A percentile compares a stretch with the other conserved stretches of the same genome.
Evolutionary conservation across 2,797 vertebrate genomes (phyloP).

Genomic region (Gymnothorax reevesii): DNA sequence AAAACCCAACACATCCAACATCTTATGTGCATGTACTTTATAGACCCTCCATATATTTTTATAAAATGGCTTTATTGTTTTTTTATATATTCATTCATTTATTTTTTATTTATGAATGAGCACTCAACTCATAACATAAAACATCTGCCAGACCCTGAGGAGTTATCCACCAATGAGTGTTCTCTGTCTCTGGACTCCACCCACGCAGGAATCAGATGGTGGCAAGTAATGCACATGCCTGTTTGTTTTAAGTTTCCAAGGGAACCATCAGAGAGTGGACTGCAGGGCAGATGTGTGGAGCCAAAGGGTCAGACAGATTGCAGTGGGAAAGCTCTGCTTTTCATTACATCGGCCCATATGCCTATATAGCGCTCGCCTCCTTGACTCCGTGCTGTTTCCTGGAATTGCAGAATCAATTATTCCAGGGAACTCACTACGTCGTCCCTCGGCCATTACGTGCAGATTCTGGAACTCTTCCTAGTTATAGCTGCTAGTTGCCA

Average conservation of each 20-base stretch:
- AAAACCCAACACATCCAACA: background rate
- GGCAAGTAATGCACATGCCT: conserved; percentile 48
- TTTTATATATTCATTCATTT: background rate
- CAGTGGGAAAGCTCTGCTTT: conserved; percentile 15
- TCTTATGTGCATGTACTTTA: conserved; percentile 4
- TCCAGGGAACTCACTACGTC: background rate
- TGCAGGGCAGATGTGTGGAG: conserved; percentile 26
- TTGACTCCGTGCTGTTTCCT: conserved; percentile 45
- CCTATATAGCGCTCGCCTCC: conserved; percentile 58
- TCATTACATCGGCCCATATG: conserved; percentile 45
- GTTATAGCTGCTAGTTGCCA: background rate
- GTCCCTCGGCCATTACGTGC: background rate
- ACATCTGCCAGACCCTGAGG: conserved; percentile 34
- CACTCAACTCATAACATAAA: conserved; percentile 37
- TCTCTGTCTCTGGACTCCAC: conserved; percentile 36
- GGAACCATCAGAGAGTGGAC: conserved; percentile 46
- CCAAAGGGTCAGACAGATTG: conserved; percentile 38
- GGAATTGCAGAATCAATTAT: conserved; percentile 59
- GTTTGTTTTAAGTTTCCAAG: conserved; percentile 70
- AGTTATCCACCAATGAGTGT: conserved; percentile 28
- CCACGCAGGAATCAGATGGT: conserved; percentile 44
- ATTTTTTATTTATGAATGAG: conserved; percentile 33
- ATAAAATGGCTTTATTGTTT: background rate
- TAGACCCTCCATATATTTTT: background rate
- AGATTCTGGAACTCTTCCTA: background rate